These are phyloP conservation scores for Watersipora subatra DNA, from an alignment of 1,140 invertebrate genomes.

Conservation along the genomic window DNA sequence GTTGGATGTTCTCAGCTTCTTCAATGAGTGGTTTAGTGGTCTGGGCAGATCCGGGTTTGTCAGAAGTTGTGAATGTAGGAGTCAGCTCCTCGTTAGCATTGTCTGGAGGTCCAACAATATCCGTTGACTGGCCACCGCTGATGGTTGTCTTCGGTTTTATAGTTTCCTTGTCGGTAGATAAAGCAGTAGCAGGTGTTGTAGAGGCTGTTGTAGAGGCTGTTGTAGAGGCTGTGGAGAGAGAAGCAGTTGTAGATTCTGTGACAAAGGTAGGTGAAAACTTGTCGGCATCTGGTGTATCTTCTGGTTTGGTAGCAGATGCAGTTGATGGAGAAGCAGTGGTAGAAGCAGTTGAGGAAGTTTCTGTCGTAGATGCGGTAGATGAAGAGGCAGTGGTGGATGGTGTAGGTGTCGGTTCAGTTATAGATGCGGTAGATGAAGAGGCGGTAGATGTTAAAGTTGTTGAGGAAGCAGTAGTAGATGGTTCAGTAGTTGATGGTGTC, in stretches of 20 bases:
- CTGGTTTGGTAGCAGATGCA: too few species aligned
- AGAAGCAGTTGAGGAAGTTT: slow-evolving; percentile 10
- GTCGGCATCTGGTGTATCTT: too few species aligned
- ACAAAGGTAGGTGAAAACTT: too few species aligned
- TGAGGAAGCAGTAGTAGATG: neutral
- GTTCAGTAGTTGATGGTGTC: neutral
- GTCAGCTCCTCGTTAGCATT: too few species aligned
- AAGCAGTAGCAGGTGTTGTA: slow-evolving; percentile 9
- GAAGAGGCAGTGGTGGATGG: slow-evolving; percentile 10
- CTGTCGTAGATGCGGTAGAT: slow-evolving; percentile 10
- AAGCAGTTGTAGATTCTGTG: neutral
- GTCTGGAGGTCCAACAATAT: too few species aligned
- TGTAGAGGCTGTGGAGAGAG: neutral
- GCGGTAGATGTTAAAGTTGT: neutral
- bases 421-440: neutral
- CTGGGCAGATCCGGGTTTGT: too few species aligned
- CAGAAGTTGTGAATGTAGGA: too few species aligned
- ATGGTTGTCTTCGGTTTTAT: neutral
- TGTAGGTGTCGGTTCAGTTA: slow-evolving; percentile 5
- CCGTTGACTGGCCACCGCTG: too few species aligned
- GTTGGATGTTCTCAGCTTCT: too few species aligned
- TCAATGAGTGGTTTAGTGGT: too few species aligned
- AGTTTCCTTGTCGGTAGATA: neutral
- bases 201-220: slow-evolving; percentile 11
- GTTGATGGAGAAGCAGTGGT: slow-evolving; percentile 10